These are phyloP conservation scores for Agriopis marginaria DNA, from an alignment of 2,888 invertebrate genomes.

Conservation along the genomic window DNA sequence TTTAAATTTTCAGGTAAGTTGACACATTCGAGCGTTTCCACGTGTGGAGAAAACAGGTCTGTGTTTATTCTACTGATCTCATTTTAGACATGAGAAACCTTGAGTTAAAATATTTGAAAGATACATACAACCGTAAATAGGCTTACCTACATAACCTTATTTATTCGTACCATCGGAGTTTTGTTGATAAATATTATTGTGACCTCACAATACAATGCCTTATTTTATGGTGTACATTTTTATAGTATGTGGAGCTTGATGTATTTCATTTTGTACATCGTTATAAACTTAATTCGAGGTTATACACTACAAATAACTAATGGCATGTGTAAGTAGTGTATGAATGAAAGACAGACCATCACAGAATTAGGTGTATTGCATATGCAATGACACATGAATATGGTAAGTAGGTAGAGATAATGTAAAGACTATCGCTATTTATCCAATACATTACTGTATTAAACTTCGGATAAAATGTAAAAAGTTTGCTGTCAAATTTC, in stretches of 20 bases:
- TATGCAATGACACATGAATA: no score
- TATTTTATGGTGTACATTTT: neutral
- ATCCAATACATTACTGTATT: no score
- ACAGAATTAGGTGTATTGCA: no score
- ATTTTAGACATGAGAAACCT: slow-evolving; percentile 21
- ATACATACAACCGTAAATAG: neutral
- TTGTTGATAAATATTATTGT: neutral
- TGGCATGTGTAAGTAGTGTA: no score
- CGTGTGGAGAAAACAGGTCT: slow-evolving; percentile 42
- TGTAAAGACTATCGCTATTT: no score
- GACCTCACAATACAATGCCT: neutral
- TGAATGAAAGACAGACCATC: no score
- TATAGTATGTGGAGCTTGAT: neutral
- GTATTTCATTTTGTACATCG: no score
- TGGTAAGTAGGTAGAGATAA: no score
- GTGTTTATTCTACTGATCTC: slow-evolving; percentile 36
- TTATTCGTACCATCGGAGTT: neutral
- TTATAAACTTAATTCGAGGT: no score
- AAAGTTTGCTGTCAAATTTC: neutral
- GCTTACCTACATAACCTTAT: no score
- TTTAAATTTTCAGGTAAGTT: slow-evolving; percentile 77
- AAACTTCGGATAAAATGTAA: neutral
- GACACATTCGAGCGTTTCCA: slow-evolving; percentile 34
- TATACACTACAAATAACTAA: no score
- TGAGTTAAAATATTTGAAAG: slow-evolving; percentile 16